These are phyloP conservation scores for Chelonoidis abingdonii DNA, from an alignment of 2,113 vertebrate species.

Conservation along the genomic window DNA sequence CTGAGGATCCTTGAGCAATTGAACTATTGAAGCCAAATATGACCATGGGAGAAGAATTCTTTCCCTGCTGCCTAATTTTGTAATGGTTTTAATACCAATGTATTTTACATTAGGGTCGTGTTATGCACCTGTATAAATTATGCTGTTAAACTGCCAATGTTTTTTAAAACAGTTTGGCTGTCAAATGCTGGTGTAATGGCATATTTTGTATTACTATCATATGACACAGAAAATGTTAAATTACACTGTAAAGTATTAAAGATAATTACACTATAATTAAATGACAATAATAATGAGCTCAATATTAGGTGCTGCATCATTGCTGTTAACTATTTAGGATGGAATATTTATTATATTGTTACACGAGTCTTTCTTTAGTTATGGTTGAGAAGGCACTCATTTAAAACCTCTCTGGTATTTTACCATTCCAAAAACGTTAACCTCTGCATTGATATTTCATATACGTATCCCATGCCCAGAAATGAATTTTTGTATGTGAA, in stretches of 20 bases:
- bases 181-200: conserved; percentile 51
- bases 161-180: conserved; percentile 73
- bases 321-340: conserved; percentile 64
- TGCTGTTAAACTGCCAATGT: conserved; percentile 66
- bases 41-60: not conserved
- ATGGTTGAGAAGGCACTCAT: conserved; percentile 11
- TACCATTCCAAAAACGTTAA: not conserved
- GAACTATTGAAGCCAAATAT: not conserved
- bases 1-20: not conserved
- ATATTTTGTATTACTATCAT: conserved; percentile 62
- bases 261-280: conserved; percentile 67
- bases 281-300: conserved; percentile 79
- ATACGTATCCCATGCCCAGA: not conserved
- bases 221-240: conserved; percentile 63
- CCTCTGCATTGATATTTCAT: conserved; percentile 27
- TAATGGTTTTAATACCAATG: not conserved
- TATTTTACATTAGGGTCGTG: conserved; percentile 39
- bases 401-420: conserved; percentile 24
- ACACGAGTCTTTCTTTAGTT: not conserved
- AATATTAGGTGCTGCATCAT: conserved; percentile 48
- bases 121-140: conserved; percentile 59
- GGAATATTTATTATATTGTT: conserved; percentile 38
- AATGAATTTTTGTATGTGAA: not conserved
- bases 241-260: conserved; percentile 60
- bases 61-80: not conserved